phyloP scores from a whole-genome alignment of 2,797 vertebrate species.

The Hypotaenidia philippensis region DNA sequence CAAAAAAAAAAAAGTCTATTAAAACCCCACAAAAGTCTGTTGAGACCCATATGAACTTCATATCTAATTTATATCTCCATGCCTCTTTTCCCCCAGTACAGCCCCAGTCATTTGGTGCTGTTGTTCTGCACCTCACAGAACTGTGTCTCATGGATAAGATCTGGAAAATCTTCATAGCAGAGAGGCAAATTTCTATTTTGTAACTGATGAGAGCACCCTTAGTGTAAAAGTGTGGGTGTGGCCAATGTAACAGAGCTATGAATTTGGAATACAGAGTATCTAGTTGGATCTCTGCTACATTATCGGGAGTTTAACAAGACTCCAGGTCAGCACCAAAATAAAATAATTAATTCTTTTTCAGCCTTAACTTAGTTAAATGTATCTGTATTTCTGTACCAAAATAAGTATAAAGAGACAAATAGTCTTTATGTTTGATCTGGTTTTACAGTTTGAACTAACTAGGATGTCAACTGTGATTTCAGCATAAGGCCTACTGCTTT shows the following conservation, averaged over 20 bases:
- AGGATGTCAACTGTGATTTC: background rate
- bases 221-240: background rate
- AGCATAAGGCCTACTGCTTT: background rate
- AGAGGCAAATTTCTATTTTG: background rate
- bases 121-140: background rate
- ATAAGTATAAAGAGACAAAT: background rate
- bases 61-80: accelerated
- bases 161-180: background rate
- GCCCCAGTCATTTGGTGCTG: background rate
- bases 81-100: background rate
- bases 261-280: background rate
- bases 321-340: background rate
- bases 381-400: background rate
- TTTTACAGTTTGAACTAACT: background rate
- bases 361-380: background rate
- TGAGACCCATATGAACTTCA: background rate
- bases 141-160: background rate
- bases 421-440: background rate
- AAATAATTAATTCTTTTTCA: background rate
- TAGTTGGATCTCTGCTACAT: background rate
- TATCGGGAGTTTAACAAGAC: background rate
- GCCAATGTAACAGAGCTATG: background rate
- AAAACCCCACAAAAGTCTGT: background rate
- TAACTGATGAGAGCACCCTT: background rate
- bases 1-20: background rate